Conservation (phyloP, 2,888 invertebrate species). For the Mimas tiliae region DNA sequence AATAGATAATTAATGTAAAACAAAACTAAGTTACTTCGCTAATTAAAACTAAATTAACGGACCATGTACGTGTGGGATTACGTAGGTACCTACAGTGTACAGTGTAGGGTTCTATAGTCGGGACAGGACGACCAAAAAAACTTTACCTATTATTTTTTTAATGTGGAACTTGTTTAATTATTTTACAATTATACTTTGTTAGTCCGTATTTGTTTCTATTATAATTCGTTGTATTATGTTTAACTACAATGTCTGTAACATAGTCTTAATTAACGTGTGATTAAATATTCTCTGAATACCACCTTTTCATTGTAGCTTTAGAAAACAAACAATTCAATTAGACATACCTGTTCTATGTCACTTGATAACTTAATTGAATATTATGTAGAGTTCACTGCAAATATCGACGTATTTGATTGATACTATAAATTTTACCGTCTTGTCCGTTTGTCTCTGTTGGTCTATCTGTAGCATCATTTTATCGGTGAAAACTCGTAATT, state of each 20-base stretch:
- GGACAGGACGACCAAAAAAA: too few species aligned
- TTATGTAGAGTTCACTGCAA: background rate
- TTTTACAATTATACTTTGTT: background rate
- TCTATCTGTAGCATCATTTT: too few species aligned
- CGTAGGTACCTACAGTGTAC: too few species aligned
- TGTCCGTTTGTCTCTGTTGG: too few species aligned
- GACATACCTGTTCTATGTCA: constrained; percentile 27
- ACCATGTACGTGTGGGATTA: too few species aligned
- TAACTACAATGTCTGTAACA: background rate
- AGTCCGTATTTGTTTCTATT: background rate
- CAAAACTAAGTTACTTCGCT: background rate
- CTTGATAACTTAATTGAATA: background rate
- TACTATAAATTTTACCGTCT: background rate
- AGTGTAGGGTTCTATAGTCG: too few species aligned
- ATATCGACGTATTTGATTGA: background rate
- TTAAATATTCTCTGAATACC: constrained; percentile 26
- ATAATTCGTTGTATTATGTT: background rate
- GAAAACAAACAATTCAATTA: constrained; percentile 34
- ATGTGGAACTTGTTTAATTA: background rate
- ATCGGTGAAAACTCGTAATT: too few species aligned
- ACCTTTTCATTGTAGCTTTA: constrained; percentile 39
- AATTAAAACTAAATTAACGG: background rate
- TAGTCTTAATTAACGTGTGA: background rate
- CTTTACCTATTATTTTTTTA: background rate
- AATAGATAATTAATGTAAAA: background rate